Base-by-base conservation (phyloP, 2,888 invertebrate species). In the Leptodirus hochenwartii region DNA sequence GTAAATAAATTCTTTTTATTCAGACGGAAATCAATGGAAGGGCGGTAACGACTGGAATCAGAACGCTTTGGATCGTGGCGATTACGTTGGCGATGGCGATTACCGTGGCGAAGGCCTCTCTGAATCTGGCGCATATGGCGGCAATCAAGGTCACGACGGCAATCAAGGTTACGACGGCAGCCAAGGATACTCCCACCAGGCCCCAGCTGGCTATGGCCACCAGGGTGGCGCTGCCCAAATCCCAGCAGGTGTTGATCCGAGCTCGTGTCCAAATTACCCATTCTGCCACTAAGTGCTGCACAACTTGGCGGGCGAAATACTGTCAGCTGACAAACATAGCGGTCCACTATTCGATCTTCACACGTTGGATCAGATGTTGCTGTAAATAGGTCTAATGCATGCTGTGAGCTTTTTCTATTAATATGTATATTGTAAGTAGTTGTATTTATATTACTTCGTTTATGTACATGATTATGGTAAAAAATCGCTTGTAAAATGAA, bases 41-140 rank as follows among this genome's bases (percentile, higher is more conserved):
- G 34, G 32, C 27, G 39, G 34, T 24, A 33, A 37, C 16, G 36
- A 33, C 20, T 42, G 42, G 33, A 43, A 45, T 38, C 43, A 43
- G 34, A 49, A 49, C 33, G 47, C 47, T 32, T 39, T 54, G 32
- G 50, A 53, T 39, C 41, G 43, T 31, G 53, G 53, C 22, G 47
- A 44, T 35, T 53, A 54, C 44, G 49, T 46, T 35, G 54, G 53
- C 27, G 53, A 54, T 41, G 53, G 53, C 27, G 55, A 56, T 39
- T 56, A 53, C 44, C 53, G 44, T 36, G 56, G 56, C 9, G 56
- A 56, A 49, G 56, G 56, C 31, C 45, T 56, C 14, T 50, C 50
- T 25, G 56, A 56, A 43, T 47, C 55, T 40, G 52, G 53, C 31
- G 54, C 56, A 32, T 50, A 47, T 36, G 46, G 46, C 30, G 43